Evolutionary conservation across 2,797 vertebrate genomes (phyloP).

Genomic region (Channa striata): DNA sequence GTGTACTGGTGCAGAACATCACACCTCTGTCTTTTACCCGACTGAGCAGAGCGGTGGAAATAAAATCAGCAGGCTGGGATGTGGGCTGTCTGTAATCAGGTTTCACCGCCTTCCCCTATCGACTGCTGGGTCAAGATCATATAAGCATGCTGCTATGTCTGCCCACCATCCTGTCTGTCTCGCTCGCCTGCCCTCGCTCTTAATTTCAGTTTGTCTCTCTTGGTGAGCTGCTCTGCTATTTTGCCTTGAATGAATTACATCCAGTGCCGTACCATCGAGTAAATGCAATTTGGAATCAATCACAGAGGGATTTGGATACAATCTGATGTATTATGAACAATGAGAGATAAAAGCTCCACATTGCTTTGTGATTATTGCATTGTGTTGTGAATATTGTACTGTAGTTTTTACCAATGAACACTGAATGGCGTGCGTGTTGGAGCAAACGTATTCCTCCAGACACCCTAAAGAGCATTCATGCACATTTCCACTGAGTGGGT

Average conservation of each 20-base stretch:
- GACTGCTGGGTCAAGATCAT: constrained; percentile 78
- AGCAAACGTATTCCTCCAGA: constrained; percentile 11
- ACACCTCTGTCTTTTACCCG: constrained; percentile 65
- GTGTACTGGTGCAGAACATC: constrained; percentile 62
- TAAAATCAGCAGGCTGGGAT: constrained; percentile 76
- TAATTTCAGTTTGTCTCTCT: constrained; percentile 27
- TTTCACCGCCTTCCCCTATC: constrained; percentile 74
- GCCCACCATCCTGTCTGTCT: constrained; percentile 66
- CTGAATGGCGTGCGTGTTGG: neutral
- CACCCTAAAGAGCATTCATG: constrained; percentile 4
- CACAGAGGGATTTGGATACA: constrained; percentile 6
- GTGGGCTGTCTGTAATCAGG: constrained; percentile 79
- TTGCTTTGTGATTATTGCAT: constrained; percentile 32
- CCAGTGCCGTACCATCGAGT: neutral
- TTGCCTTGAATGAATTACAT: constrained; percentile 9
- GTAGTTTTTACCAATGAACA: constrained; percentile 18
- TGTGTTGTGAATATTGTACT: constrained; percentile 8
- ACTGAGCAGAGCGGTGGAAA: constrained; percentile 67
- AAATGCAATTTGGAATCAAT: constrained; percentile 30
- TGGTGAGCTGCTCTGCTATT: constrained; percentile 25
- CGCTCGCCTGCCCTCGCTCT: constrained; percentile 31
- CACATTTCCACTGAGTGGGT: constrained; percentile 12
- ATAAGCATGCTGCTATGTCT: constrained; percentile 68
- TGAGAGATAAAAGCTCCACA: constrained; percentile 6
- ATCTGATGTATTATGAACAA: constrained; percentile 28